Evolutionary conservation across 2,113 vertebrate species (phyloP), one percentile per base, ranked within the genome.

Genomic region (Dicrurus megarhynchus): DNA sequence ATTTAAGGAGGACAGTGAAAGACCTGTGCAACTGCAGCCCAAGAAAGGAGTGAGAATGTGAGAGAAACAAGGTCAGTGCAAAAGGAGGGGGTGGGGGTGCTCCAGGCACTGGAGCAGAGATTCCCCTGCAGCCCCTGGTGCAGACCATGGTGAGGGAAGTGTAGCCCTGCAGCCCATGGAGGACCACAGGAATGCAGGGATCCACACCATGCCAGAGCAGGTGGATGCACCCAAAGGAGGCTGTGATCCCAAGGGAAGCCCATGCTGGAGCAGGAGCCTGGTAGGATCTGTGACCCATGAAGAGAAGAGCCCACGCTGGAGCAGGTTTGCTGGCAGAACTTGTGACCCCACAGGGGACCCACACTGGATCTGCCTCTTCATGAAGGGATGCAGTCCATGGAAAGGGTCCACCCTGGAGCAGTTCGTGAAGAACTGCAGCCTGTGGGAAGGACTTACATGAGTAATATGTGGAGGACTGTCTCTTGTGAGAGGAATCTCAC

Each of bases 161-260:
- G 30, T 47, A 21, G 9, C 16, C 21, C 30, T 35, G 17, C 39
- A 41, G 11, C 18, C 17, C 14, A 16, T 15, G 32, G 18, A 37
- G 6, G 8, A 63, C 13, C 41, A 42, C 0, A 0, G 50, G 21
- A 37, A 22, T 15, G 21, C 20, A 61, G 35, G 47, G 32, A 24
- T 50, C 22, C 27, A 42, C 15, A 3, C 24, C 10, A 13, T 7
- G 1, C 30, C 30, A 12, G 11, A 53, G n/a, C n/a, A 60, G 30
- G 5, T 19, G 14, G 21, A 23, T 35, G n/a, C 30, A 11, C 10
- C 17, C 7, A 4, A 23, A 61, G 41, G 12, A 69, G 21, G 10
- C n/a, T 61, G 24, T 69, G 20, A 55, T 30, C 12, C 14, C 26
- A 47, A 47, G 26, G 30, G 30, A 76, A 19, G 17, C 19, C 16